A percentile compares a stretch with the other conserved stretches of the same genome.
Conservation (phyloP, 2,888 invertebrate genomes). For the Pachymerium ferrugineum region DNA sequence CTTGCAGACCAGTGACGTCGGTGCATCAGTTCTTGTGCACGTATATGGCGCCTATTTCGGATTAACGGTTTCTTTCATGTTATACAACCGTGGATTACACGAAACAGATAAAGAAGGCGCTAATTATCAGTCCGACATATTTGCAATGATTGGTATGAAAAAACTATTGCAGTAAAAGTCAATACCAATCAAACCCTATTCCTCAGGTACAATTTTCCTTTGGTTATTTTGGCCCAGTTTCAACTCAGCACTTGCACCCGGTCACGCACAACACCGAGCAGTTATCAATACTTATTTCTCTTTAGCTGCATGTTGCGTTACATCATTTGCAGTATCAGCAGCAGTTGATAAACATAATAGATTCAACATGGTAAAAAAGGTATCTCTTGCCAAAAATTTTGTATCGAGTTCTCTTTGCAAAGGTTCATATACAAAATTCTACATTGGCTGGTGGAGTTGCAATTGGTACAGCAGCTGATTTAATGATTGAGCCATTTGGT, state of each 20-base stretch:
- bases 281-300: constrained; percentile 90
- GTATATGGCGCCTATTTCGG: constrained; percentile 98
- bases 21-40: constrained; percentile 91
- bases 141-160: constrained; percentile 83
- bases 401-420: not conserved
- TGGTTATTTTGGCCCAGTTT: constrained; percentile 98
- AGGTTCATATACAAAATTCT: constrained; percentile 29
- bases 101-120: constrained; percentile 57
- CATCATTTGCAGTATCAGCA: constrained; percentile 76
- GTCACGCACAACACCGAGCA: constrained; percentile 72
- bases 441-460: constrained; percentile 69
- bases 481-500: constrained; percentile 75
- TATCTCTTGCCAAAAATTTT: not conserved
- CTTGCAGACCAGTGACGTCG: constrained; percentile 81
- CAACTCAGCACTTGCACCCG: constrained; percentile 67
- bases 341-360: constrained; percentile 66
- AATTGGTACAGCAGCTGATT: constrained; percentile 74
- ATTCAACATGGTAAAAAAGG: constrained; percentile 65
- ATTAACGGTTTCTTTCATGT: constrained; percentile 71
- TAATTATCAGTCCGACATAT: constrained; percentile 79
- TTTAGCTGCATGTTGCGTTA: constrained; percentile 72
- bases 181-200: not conserved
- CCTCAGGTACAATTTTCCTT: constrained; percentile 77
- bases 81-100: constrained; percentile 51
- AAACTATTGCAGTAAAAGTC: not conserved